These are phyloP conservation scores for Onthophagus sagittarius DNA, from an alignment of 2,888 invertebrate species.

Conservation along the genomic window DNA sequence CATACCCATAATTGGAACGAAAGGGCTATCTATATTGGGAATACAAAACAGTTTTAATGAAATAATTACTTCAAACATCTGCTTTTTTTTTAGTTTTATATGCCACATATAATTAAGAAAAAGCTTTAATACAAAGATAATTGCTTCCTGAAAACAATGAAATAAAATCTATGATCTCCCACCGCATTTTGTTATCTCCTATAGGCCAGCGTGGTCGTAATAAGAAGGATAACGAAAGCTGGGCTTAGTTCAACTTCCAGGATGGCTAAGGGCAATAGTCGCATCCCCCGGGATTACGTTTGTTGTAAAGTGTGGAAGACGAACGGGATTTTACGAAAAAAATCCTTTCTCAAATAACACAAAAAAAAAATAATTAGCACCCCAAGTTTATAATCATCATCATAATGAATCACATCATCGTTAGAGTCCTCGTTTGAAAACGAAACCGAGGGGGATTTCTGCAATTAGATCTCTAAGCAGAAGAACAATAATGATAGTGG, in stretches of 20 bases:
- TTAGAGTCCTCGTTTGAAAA: background rate
- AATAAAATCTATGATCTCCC: conserved; percentile 29
- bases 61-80: background rate
- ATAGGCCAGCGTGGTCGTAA: conserved; percentile 27
- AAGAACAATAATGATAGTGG: conserved; percentile 45
- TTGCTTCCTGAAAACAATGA: conserved; percentile 30
- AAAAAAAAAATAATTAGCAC: too few species aligned
- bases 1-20: background rate
- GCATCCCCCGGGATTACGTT: background rate
- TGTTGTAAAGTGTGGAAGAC: background rate
- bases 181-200: conserved; percentile 32
- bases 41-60: background rate
- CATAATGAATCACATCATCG: background rate
- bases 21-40: background rate
- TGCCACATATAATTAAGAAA: background rate
- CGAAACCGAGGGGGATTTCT: background rate
- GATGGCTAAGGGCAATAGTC: conserved; percentile 9
- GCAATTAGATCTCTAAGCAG: conserved; percentile 1
- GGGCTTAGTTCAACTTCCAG: conserved; percentile 16
- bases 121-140: conserved; percentile 19
- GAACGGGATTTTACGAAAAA: background rate
- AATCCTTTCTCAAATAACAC: background rate
- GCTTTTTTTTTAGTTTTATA: too few species aligned
- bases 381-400: too few species aligned
- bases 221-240: conserved; percentile 31